These are phyloP conservation scores for Butastur rufipennis DNA, from an alignment of 2,113 vertebrate species.

Conservation along the genomic window DNA sequence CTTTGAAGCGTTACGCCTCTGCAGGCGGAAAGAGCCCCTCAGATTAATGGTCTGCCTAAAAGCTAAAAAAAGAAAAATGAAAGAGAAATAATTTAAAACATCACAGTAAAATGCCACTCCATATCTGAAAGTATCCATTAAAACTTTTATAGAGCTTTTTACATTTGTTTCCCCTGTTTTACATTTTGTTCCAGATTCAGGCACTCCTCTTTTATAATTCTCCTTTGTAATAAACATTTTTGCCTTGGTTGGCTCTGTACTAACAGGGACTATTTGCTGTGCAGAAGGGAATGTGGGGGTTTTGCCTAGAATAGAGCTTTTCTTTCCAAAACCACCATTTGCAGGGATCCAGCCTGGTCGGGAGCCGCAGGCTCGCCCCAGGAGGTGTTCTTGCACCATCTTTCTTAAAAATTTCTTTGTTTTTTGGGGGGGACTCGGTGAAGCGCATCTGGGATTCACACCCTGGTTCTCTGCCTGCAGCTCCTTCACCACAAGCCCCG, in stretches of 20 bases:
- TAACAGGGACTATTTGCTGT: not conserved
- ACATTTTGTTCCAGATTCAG: conserved; percentile 24
- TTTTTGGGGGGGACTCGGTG: not conserved
- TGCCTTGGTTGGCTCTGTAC: not conserved
- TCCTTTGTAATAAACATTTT: conserved; percentile 4
- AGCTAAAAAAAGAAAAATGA: not conserved
- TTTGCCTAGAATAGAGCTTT: not conserved
- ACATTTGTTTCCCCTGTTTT: conserved; percentile 39
- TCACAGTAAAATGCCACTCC: conserved; percentile 55
- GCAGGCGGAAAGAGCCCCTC: conserved; percentile 26
- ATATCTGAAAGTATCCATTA: conserved; percentile 37
- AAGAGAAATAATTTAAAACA: conserved; percentile 16
- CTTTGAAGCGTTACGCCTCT: conserved; percentile 24
- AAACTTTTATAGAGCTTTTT: conserved; percentile 49
- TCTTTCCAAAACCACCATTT: not conserved
- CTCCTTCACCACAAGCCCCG: not conserved
- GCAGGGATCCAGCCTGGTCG: not conserved
- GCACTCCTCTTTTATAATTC: not conserved
- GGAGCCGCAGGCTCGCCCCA: fast-evolving
- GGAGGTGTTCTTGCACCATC: not conserved
- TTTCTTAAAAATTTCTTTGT: not conserved
- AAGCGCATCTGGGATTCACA: not conserved
- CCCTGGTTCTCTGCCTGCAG: not conserved
- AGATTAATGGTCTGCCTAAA: conserved; percentile 44
- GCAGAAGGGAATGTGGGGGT: not conserved